Base-by-base conservation (phyloP, 2,797 vertebrate genomes). In the Leptoclinus maculatus region DNA sequence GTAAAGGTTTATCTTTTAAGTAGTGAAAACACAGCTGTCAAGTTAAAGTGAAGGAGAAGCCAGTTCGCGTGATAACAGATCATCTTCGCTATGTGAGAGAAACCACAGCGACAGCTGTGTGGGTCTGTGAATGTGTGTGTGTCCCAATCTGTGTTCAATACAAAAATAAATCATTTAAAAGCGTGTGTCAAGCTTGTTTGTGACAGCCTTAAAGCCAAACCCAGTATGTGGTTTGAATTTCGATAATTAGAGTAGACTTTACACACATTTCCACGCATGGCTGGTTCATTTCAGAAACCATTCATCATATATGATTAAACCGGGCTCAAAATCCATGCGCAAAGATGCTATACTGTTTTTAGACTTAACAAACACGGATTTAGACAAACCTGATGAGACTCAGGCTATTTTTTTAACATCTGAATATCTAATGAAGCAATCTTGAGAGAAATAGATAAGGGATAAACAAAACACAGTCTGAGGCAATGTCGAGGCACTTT, bases 21-120 rank as follows among this genome's bases (percentile, higher is more conserved):
- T 16, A 10, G 8, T 57, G 47, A 14, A 83, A 85, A 74, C 56
- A 60, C 62, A 72, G 38, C 57, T 76, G 60, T 80, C 70, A 85
- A 7, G 4, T 78, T 74, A 66, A 7, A 71, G 29, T 51, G 57
- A 58, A 53, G 53, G 66, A 88, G 71, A 78, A 74, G 49, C 73
- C 39, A 25, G 83, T 58, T 86, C 6, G 83, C 76, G 84, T 90
- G 87, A 91, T 83, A 84, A 59, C 65, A 63, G 82, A 85, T 82
- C 64, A 83, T 90, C 79, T 83, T 83, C 59, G n/a, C 67, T 65
- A 34, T 83, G 56, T 63, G 67, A 74, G 69, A 74, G 71, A 88
- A 87, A 80, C 81, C 83, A 69, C 86, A 83, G 67, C 59, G 79
- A 62, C 81, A 83, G 82, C 71, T 87, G 80, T 29, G 17, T 71